Conservation (phyloP, 1,140 invertebrate genomes). For the Drosophila triauraria region DNA sequence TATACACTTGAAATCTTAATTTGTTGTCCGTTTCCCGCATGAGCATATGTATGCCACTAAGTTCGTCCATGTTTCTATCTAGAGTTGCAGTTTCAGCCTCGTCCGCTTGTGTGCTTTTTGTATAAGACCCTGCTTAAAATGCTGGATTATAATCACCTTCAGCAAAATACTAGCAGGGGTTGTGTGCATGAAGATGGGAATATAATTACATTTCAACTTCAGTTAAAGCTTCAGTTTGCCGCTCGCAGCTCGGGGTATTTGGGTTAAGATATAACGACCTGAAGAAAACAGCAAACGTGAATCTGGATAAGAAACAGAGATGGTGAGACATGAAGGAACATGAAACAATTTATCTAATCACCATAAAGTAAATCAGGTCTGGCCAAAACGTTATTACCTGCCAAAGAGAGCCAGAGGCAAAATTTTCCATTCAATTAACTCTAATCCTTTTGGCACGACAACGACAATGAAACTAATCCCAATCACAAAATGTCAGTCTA, state of each 20-base stretch:
- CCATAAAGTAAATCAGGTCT: constrained; percentile 15
- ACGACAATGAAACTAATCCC: constrained; percentile 27
- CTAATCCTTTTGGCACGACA: constrained; percentile 54
- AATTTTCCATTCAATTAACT: constrained; percentile 63
- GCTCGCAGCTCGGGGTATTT: constrained; percentile 8
- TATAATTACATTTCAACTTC: constrained; percentile 55
- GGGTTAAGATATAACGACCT: constrained; percentile 10
- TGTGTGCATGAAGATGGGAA: constrained; percentile 36
- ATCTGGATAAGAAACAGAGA: not conserved
- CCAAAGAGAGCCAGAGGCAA: not conserved
- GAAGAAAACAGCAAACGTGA: constrained; percentile 13
- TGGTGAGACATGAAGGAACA: not conserved
- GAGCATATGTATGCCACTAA: constrained; percentile 18
- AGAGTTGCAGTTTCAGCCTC: constrained; percentile 2
- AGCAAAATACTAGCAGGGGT: constrained; percentile 26
- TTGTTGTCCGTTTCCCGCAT: constrained; percentile 16
- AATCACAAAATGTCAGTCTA: constrained; percentile 52
- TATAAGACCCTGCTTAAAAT: constrained; percentile 57
- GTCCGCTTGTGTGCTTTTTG: constrained; percentile 42
- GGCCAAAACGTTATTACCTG: constrained; percentile 9
- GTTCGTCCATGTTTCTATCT: constrained; percentile 9
- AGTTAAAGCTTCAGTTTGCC: constrained; percentile 13
- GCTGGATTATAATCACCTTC: constrained; percentile 53
- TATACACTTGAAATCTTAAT: constrained; percentile 20
- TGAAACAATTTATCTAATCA: constrained; percentile 13